Base-by-base conservation (phyloP, 2,888 invertebrate genomes). In the Gymnoscelis rufifasciata region DNA sequence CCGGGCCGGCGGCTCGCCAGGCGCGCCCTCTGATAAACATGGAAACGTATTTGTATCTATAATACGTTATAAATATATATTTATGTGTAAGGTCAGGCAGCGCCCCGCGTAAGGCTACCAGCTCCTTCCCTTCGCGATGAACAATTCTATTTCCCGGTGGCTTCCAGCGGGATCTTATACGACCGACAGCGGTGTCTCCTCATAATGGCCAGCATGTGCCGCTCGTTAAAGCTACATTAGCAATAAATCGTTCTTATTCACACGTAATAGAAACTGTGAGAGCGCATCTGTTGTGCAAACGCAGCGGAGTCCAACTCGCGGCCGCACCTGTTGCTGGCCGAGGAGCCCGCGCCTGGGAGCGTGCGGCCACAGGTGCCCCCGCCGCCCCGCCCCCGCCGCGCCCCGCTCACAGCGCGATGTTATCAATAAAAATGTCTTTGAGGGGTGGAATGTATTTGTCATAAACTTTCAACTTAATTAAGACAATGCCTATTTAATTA, bases 321-420 rank as follows among this genome's bases (percentile, higher is more conserved):
- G 5, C 7, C 7, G 15, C 0, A 7, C 33, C 15, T n/a, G 5
- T 14, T 3, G 15, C 12, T 24, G 2, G 59, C 70, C 43, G 68
- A 68, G 68, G 70, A 66, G 66, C 50, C 45, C 52, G 48, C 30
- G 40, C 30, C 49, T n/a, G n/a, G n/a, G n/a, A n/a, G n/a, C n/a
- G n/a, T n/a, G n/a, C n/a, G 2, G 59, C 70, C 43, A 70, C 70
- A 68, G 68, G 70, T 68, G 66, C 50, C 45, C 52, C 49, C 30
- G 40, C 30, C 49, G 33, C 36, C 29, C 38, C 37, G 33, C 14
- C 44, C n/a, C 8, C 29, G 14, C 44, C 38, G n/a, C 45, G n/a
- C 49, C 28, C 26, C 38, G 48, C 12, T 48, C 52, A 53, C 48
- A 19, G 45, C 42, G 35, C 39, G 14, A 41, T 42, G 28, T 23